Evolutionary conservation across 2,888 invertebrate genomes (phyloP).

Genomic region (Sepiola atlantica): DNA sequence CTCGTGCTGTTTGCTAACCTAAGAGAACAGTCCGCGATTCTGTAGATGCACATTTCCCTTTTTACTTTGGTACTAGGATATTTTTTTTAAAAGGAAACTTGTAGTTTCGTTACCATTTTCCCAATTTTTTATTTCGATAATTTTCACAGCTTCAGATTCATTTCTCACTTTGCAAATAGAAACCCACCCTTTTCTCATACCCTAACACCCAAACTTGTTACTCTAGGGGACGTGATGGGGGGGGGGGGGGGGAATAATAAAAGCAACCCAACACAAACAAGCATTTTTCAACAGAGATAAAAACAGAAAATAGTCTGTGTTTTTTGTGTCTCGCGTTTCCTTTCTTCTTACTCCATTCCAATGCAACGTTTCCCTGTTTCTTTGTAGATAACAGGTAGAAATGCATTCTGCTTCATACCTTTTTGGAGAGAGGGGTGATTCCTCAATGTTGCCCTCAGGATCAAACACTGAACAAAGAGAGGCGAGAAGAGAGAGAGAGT

Average conservation of each 20-base stretch:
- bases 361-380: neutral
- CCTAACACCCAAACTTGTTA: conserved; percentile 3
- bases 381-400: neutral
- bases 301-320: neutral
- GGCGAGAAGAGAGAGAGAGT: neutral
- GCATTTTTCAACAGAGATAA: neutral
- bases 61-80: neutral
- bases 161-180: neutral
- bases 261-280: neutral
- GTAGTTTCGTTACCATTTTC: neutral
- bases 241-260: neutral
- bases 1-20: too few relatives aligned
- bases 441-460: neutral
- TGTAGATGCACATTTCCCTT: neutral
- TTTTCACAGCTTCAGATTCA: neutral
- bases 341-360: neutral
- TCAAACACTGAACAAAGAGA: neutral
- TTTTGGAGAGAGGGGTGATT: neutral
- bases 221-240: too few relatives aligned
- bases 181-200: neutral
- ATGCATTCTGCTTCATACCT: neutral
- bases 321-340: neutral
- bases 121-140: neutral
- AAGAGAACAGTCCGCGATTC: too few relatives aligned
- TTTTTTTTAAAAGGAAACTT: neutral